A percentile compares a stretch with the other conserved stretches of the same genome.
Evolutionary conservation across 2,113 vertebrate genomes (phyloP).

Genomic region (Nymphicus hollandicus): DNA sequence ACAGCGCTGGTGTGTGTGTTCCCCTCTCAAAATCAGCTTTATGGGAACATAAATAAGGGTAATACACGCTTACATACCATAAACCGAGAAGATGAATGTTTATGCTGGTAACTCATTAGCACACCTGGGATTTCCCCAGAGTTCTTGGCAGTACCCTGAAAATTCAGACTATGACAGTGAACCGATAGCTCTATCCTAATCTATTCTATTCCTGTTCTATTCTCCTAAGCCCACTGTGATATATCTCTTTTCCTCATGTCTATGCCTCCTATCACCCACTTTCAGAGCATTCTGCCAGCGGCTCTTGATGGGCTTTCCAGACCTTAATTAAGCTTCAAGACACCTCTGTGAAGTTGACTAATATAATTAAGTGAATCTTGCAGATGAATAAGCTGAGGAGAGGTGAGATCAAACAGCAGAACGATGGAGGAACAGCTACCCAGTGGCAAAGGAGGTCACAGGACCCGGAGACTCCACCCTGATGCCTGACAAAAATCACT

Average conservation of each 20-base stretch:
- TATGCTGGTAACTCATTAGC: neutral
- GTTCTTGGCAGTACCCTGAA: neutral
- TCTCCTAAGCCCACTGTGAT: fast-evolving
- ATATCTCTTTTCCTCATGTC: neutral
- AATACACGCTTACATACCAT: fast-evolving
- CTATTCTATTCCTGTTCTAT: neutral
- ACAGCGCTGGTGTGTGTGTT: fast-evolving
- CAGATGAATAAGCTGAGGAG: slow-evolving; percentile 22
- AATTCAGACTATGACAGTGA: fast-evolving
- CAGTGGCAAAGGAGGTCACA: neutral
- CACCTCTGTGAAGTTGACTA: slow-evolving; percentile 37
- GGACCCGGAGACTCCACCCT: neutral
- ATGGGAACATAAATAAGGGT: neutral
- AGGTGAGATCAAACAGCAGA: slow-evolving; percentile 10
- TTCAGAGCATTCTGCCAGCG: neutral
- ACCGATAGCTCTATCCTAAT: fast-evolving
- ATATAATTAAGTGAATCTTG: slow-evolving; percentile 42
- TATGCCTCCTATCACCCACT: neutral
- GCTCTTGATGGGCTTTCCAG: slow-evolving; percentile 1
- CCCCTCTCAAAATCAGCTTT: neutral
- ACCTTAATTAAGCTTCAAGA: slow-evolving; percentile 46
- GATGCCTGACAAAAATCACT: neutral
- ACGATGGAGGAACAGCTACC: neutral
- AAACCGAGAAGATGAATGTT: neutral
- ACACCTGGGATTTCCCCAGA: neutral